Evolutionary conservation across 2,888 invertebrate species (phyloP).

Genomic region (Caradrina clavipalpis): DNA sequence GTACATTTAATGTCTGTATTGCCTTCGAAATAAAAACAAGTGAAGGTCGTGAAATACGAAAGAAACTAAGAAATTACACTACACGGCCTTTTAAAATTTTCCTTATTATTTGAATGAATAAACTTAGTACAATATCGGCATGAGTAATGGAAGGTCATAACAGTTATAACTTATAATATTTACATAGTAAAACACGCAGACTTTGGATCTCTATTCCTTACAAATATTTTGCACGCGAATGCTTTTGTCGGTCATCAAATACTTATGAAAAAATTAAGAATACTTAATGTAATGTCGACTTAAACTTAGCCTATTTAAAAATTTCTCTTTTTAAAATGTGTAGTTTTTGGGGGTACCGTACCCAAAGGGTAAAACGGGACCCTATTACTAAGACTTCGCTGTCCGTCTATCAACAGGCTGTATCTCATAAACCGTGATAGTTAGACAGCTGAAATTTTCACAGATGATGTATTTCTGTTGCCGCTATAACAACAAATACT

Average conservation of each 20-base stretch:
- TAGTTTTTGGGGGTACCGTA: too few species aligned
- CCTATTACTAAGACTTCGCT: too few species aligned
- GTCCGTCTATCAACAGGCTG: too few species aligned
- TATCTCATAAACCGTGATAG: too few species aligned
- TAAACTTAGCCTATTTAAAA: too few species aligned
- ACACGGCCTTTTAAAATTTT: too few species aligned
- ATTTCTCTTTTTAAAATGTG: too few species aligned
- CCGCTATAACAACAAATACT: too few species aligned
- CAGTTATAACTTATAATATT: constrained; percentile 5
- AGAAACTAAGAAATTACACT: background rate
- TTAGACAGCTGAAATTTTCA: too few species aligned
- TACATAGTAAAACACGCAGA: background rate
- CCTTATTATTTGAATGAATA: background rate
- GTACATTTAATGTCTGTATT: background rate
- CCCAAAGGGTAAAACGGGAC: too few species aligned
- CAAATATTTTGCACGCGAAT: background rate
- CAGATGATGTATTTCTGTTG: too few species aligned
- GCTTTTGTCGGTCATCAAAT: background rate
- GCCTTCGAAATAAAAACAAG: background rate
- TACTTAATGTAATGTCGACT: background rate
- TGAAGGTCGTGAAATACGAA: background rate
- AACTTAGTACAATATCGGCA: background rate
- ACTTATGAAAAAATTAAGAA: background rate
- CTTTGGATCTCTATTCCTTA: background rate
- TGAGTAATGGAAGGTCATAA: constrained; percentile 5